phyloP scores from a whole-genome alignment of 2,888 invertebrate genomes.

The Calameuta pallipes region DNA sequence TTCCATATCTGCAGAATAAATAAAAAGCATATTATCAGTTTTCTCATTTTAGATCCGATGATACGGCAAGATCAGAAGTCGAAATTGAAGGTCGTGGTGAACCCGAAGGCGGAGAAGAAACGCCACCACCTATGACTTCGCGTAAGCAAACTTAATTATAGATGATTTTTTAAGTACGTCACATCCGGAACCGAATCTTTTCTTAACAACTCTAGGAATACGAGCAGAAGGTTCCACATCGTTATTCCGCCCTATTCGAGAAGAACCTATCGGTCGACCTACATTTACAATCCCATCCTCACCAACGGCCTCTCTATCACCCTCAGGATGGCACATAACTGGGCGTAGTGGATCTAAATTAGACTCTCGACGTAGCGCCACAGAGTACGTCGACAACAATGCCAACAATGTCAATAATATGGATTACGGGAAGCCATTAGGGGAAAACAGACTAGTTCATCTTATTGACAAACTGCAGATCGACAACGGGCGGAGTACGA shows the following conservation, averaged over 20 bases:
- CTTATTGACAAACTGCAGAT: conserved; percentile 58
- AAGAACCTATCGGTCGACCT: conserved; percentile 50
- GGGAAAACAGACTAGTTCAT: conserved; percentile 53
- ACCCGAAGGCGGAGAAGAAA: conserved; percentile 65
- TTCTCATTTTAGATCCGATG: conserved; percentile 74
- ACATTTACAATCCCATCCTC: conserved; percentile 48
- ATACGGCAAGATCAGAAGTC: conserved; percentile 75
- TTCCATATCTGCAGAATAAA: conserved; percentile 62
- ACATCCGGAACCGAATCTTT: not conserved
- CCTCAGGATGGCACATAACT: conserved; percentile 58
- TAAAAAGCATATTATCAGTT: not conserved
- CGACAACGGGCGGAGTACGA: conserved; percentile 48
- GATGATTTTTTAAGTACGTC: not conserved
- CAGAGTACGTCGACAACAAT: conserved; percentile 67
- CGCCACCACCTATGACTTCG: conserved; percentile 55
- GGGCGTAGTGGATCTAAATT: conserved; percentile 59
- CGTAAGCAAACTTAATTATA: conserved; percentile 38
- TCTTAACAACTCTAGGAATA: conserved; percentile 29
- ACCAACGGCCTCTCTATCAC: conserved; percentile 51
- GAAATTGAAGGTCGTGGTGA: conserved; percentile 66
- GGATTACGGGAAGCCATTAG: conserved; percentile 46
- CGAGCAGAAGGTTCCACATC: conserved; percentile 41
- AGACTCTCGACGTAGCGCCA: conserved; percentile 62
- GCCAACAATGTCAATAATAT: conserved; percentile 59
- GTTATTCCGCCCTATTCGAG: conserved; percentile 62